A percentile compares a stretch with the other conserved stretches of the same genome.
These are phyloP conservation scores for Agriotes lineatus DNA, from an alignment of 2,888 invertebrate species.

Conservation along the genomic window DNA sequence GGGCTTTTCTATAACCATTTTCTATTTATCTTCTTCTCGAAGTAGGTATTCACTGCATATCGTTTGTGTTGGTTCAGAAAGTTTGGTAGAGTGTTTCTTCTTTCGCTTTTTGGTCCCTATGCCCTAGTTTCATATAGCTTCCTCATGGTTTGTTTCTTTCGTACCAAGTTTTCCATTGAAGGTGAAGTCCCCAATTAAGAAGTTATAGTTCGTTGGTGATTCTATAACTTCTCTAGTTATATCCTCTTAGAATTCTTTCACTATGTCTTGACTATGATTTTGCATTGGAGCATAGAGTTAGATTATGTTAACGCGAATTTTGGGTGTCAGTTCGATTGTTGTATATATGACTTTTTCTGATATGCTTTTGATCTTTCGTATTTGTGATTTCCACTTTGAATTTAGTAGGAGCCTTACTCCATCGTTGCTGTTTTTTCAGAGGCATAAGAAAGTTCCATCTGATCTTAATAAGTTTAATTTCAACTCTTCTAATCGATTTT, in stretches of 20 bases:
- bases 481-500: too few species aligned
- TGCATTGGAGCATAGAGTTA: not conserved
- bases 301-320: not conserved
- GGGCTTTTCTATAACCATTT: not conserved
- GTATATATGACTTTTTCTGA: too few species aligned
- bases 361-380: too few species aligned
- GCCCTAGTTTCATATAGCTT: not conserved
- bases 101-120: not conserved
- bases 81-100: not conserved
- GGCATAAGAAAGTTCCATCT: too few species aligned
- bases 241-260: not conserved
- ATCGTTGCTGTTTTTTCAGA: too few species aligned
- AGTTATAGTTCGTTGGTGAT: not conserved
- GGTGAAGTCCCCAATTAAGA: not conserved
- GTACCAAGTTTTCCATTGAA: not conserved
- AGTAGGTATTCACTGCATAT: not conserved
- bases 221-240: not conserved
- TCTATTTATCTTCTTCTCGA: not conserved
- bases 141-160: not conserved
- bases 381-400: too few species aligned
- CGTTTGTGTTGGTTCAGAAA: not conserved
- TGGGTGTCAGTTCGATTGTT: not conserved
- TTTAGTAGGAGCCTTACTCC: too few species aligned
- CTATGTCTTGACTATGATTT: not conserved
- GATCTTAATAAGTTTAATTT: too few species aligned